Conservation (phyloP, 1,140 invertebrate species). For the Coelopa frigida region DNA sequence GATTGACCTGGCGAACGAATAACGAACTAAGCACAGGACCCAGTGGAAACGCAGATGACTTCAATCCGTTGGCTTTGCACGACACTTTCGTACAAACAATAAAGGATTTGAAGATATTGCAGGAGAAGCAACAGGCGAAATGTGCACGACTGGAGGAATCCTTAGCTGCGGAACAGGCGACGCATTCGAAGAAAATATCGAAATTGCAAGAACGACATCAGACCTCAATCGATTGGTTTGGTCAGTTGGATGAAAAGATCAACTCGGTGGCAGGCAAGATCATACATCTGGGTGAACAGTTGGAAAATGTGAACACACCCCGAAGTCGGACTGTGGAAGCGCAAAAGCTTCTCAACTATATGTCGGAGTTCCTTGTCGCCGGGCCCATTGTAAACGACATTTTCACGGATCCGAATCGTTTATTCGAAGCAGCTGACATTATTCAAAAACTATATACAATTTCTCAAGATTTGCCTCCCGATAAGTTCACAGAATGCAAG, state of each 20-base stretch:
- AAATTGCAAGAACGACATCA: conserved; percentile 79
- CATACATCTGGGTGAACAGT: conserved; percentile 92
- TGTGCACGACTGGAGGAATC: conserved; percentile 77
- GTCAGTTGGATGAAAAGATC: conserved; percentile 91
- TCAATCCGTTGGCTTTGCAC: conserved; percentile 74
- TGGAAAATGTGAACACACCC: conserved; percentile 94
- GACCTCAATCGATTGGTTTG: conserved; percentile 73
- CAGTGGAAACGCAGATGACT: conserved; percentile 48
- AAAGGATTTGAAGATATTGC: conserved; percentile 64
- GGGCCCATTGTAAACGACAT: conserved; percentile 78
- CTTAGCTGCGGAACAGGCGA: conserved; percentile 79
- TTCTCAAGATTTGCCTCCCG: conserved; percentile 83
- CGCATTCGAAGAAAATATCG: conserved; percentile 71
- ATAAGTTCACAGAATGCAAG: conserved; percentile 83
- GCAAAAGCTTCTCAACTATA: conserved; percentile 86
- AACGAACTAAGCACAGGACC: conserved; percentile 63
- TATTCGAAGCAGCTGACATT: conserved; percentile 96
- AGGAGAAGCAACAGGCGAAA: conserved; percentile 80
- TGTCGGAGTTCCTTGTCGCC: conserved; percentile 85
- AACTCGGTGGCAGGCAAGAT: conserved; percentile 96
- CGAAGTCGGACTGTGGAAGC: conserved; percentile 90
- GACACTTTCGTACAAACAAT: conserved; percentile 90
- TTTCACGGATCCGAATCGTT: conserved; percentile 78
- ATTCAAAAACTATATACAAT: conserved; percentile 96
- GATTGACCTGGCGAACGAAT: conserved; percentile 88